Base-by-base conservation (phyloP, 2,888 invertebrate genomes). In the Drosophila seclusa region DNA sequence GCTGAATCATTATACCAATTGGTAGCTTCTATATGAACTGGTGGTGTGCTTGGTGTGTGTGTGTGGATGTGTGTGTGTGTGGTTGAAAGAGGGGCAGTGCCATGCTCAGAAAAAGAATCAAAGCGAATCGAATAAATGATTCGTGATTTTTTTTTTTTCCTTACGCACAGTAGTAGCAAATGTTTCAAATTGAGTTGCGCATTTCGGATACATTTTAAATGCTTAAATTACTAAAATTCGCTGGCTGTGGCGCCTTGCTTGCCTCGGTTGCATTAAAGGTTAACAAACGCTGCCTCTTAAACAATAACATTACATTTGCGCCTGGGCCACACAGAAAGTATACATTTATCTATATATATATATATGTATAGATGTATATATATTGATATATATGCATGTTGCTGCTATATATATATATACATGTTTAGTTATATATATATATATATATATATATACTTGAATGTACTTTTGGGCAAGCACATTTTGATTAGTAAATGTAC, bases 201-300 rank as follows among this genome's bases (percentile, higher is more conserved):
- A 83, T 70, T 76, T 79, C 64, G 53, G 45, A 70, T 61, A 65
- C 64, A 74, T 61, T 73, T 57, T 84, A 84, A 84, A 87, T 87
- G 84, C 84, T 82, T 84, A 84, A 78, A 84, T 80, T 83, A 87
- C 82, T 86, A 86, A 82, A 87, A 87, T 84, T 84, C 78, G 82
- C 78, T 82, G 85, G 80, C 85, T 84, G 75, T 80, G 77, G 68
- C 59, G 85, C 76, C 76, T 65, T 70, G 83, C 65, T 62, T 82
- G 87, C 83, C 85, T 87, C 84, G 68, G 54, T 69, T 50, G 72
- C 54, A 58, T 73, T 54, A 49, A 60, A 63, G 71, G 62, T 38
- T 63, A 74, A 62, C 70, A 78, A 71, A 71, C 48, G 74, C 49
- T 70, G 70, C 64, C 55, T 64, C 73, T 69, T 66, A 68, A 60